Conservation (phyloP, 2,888 invertebrate species). For the Dicyrtomina minuta region DNA sequence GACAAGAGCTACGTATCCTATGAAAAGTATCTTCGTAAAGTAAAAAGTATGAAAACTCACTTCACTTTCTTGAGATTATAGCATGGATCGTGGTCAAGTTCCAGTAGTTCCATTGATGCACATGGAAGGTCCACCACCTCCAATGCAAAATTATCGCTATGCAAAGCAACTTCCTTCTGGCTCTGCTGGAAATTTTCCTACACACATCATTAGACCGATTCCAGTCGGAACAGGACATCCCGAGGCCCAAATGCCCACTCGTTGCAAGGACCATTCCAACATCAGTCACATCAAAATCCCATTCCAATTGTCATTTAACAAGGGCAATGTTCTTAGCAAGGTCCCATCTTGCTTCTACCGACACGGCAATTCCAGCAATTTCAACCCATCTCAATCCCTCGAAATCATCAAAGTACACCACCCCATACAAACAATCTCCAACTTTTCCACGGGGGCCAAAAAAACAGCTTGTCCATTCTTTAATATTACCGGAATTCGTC, state of each 20-base stretch:
- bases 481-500: no score
- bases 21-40: no score
- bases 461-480: no score
- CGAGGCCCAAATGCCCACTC: conserved; percentile 1
- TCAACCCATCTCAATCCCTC: conserved; percentile 38
- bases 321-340: conserved; percentile 18
- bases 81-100: conserved; percentile 65
- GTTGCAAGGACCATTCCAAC: neutral
- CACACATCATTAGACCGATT: conserved; percentile 57
- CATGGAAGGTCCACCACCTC: conserved; percentile 32
- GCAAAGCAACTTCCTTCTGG: conserved; percentile 57
- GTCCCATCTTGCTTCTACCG: conserved; percentile 30
- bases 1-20: no score
- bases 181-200: conserved; percentile 55
- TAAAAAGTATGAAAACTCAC: no score
- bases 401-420: conserved; percentile 38
- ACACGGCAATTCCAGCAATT: conserved; percentile 26
- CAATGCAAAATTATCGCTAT: conserved; percentile 55
- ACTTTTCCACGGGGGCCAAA: no score
- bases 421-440: no score
- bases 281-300: conserved; percentile 32
- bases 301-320: conserved; percentile 34
- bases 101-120: conserved; percentile 29
- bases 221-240: conserved; percentile 35
- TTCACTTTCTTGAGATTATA: conserved; percentile 86